phyloP scores from a whole-genome alignment of 2,113 vertebrate species.

The Protobothrops mucrosquamatus region DNA sequence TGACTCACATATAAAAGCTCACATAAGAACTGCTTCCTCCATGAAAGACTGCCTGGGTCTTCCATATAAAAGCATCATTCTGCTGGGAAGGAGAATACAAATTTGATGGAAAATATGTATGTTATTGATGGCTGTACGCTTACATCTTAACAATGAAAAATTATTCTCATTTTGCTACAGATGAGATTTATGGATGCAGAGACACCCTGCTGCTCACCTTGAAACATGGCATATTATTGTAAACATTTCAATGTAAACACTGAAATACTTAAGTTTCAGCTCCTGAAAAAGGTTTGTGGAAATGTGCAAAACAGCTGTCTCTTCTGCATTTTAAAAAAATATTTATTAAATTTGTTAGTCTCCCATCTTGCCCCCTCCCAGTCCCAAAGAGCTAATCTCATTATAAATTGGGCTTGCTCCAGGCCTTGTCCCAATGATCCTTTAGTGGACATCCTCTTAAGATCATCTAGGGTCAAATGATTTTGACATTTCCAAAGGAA shows the following conservation, averaged over 20 bases:
- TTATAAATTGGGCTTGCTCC: not conserved
- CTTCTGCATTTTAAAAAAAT: not conserved
- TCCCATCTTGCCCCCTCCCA: not conserved
- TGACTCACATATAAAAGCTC: not conserved
- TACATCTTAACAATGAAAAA: too few relatives aligned
- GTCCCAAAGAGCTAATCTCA: not conserved
- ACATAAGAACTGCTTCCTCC: not conserved
- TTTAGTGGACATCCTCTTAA: not conserved
- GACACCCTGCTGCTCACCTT: not conserved
- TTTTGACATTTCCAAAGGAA: not conserved
- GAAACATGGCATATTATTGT: not conserved
- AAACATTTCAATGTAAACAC: not conserved
- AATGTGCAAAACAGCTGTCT: not conserved
- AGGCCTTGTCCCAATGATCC: not conserved
- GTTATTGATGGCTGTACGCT: not conserved
- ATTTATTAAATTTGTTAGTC: not conserved
- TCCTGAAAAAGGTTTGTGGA: not conserved
- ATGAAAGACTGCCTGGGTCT: not conserved
- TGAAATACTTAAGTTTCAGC: not conserved
- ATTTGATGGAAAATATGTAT: not conserved
- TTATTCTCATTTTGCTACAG: not conserved
- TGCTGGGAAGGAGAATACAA: not conserved
- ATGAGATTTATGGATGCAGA: not conserved
- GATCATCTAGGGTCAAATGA: not conserved
- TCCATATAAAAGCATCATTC: not conserved